Evolutionary conservation across 2,888 invertebrate genomes (phyloP), one percentile per base, ranked within the genome.

Genomic region (Ephialtes manifestator): DNA sequence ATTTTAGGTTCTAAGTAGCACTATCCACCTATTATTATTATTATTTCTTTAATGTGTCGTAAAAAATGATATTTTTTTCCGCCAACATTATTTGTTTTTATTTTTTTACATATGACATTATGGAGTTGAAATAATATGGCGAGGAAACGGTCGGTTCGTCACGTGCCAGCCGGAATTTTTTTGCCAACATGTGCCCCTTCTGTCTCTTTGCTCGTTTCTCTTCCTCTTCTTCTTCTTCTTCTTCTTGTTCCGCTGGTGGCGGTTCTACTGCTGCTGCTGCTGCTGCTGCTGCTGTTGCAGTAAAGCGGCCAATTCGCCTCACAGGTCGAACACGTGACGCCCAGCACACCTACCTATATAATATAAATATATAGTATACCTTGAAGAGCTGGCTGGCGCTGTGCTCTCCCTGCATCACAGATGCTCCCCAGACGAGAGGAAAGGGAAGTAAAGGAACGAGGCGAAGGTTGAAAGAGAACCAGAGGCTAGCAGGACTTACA

Each of bases 311-410:
- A 65, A 65, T 51, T 76, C 51, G 75, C 35, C 75, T 53, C 63
- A 63, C 63, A 70, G 80, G 75, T 70, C 78, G 83, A 72, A 78
- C 83, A 75, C 83, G 77, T 79, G 74, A 71, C 71, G 80, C 65
- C 71, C 39, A 76, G 48, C 83, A 55, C 58, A 46, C 51, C 51
- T 35, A 48, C 20, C 31, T 63, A 53, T 58, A 70, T 48, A 46
- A 7, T 20, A 65, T 31, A 39, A 46, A 7, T 20, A 65, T 31
- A 39, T 39, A 20, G 65, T 65, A 43, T 65, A 43, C 65, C 65
- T 65, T 39, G 65, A 20, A 18, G 65, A 43, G 65, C 20, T 39
- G 39, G 65, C n/a, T n/a, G 1, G 65, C 60, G n/a, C n/a, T n/a
- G n/a, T 65, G 43, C 31, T 48, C 24, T 63, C 68, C 53, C 63